Conservation (phyloP, 2,113 vertebrate genomes). For the Saguinus imperator region DNA sequence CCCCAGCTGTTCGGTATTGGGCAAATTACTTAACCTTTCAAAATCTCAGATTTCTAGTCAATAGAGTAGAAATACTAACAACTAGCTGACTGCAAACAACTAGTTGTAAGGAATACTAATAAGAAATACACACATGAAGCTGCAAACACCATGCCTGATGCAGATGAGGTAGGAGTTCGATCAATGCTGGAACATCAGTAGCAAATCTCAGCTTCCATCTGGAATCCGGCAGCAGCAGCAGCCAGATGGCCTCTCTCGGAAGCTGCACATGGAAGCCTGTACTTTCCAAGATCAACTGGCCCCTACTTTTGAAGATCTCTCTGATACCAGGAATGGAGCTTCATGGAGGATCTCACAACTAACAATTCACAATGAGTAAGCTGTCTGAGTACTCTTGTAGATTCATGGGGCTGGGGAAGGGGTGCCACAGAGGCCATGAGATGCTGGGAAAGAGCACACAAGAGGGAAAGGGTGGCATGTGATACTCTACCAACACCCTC, state of each 20-base stretch:
- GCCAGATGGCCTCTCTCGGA: background rate
- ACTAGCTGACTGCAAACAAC: background rate
- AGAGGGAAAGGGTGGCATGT: background rate
- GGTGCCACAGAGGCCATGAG: background rate
- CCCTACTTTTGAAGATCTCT: background rate
- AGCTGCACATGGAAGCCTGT: background rate
- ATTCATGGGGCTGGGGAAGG: background rate
- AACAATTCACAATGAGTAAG: background rate
- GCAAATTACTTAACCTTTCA: background rate
- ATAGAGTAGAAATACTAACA: background rate
- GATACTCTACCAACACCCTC: background rate
- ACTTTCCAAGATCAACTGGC: background rate
- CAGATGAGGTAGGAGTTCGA: rapidly evolving
- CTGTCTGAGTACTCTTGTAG: background rate
- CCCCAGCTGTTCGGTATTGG: background rate
- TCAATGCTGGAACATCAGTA: background rate
- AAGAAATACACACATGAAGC: background rate
- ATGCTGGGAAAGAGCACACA: background rate
- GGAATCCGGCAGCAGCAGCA: background rate
- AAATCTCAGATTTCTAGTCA: background rate
- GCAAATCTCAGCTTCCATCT: background rate
- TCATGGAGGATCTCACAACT: background rate
- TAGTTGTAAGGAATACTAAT: background rate
- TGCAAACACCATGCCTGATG: rapidly evolving
- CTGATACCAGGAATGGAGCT: background rate